phyloP scores from a whole-genome alignment of 1,140 invertebrate genomes.

The Coptotermes formosanus region DNA sequence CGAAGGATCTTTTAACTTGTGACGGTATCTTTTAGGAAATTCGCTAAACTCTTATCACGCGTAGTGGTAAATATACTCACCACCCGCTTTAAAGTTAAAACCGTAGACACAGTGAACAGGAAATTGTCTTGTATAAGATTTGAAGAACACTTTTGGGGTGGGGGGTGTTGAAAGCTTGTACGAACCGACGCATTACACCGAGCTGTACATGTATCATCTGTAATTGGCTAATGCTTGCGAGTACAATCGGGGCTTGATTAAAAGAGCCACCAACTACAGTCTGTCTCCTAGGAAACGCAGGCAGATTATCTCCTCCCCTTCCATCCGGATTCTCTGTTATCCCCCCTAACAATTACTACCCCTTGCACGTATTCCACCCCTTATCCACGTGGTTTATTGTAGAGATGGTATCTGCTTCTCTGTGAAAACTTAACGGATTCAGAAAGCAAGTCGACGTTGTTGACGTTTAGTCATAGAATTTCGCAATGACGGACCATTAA shows the following conservation, averaged over 20 bases:
- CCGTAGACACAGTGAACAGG: too few relatives aligned
- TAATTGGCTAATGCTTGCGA: background rate
- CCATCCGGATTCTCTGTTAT: constrained; percentile 5
- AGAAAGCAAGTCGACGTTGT: background rate
- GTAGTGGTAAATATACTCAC: too few relatives aligned
- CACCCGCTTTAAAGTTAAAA: too few relatives aligned
- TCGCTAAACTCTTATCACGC: too few relatives aligned
- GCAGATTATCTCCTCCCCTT: constrained; percentile 3
- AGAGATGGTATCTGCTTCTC: background rate
- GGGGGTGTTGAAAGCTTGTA: background rate
- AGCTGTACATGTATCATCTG: background rate
- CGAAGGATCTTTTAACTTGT: too few relatives aligned
- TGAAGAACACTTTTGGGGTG: background rate
- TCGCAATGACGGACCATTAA: background rate
- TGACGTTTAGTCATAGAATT: background rate
- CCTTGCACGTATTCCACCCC: background rate
- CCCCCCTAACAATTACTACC: constrained; percentile 9
- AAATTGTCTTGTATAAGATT: too few relatives aligned
- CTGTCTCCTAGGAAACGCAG: constrained; percentile 13
- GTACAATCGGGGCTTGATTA: constrained; percentile 4
- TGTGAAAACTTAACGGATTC: background rate
- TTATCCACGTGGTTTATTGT: background rate
- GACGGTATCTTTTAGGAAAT: too few relatives aligned
- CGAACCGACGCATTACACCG: background rate
- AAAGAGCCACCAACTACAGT: background rate